Conservation (phyloP, 2,113 vertebrate genomes). For the Sardina pilchardus region DNA sequence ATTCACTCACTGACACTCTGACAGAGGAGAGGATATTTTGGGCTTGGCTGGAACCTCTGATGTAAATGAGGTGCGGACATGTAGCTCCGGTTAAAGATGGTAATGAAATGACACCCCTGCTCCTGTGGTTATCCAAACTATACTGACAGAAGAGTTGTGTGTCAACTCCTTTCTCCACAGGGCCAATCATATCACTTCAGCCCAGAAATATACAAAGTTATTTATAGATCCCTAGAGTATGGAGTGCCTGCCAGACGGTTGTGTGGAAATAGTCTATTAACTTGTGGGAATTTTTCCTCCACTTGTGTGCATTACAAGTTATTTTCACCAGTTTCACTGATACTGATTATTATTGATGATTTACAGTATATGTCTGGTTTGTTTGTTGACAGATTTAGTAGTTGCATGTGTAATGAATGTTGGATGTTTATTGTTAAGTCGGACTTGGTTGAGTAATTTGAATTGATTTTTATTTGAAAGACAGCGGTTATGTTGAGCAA, state of each 20-base stretch:
- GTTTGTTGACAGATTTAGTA: too few species aligned
- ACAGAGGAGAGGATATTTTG: neutral
- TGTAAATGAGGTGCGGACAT: slow-evolving; percentile 3
- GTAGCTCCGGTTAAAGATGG: neutral
- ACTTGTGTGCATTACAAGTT: neutral
- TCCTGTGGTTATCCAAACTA: neutral
- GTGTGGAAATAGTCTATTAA: neutral
- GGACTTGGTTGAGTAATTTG: neutral
- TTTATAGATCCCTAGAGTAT: neutral
- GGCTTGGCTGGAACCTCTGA: neutral
- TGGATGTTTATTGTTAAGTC: neutral
- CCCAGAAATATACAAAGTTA: neutral
- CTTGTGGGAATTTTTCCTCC: neutral
- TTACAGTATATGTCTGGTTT: too few species aligned
- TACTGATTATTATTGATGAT: too few species aligned
- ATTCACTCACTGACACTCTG: neutral
- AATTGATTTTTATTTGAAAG: neutral
- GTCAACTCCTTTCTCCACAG: neutral
- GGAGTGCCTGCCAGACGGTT: neutral
- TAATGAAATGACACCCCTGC: neutral
- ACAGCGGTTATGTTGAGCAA: neutral
- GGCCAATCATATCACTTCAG: neutral
- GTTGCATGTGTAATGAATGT: too few species aligned
- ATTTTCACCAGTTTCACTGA: too few species aligned
- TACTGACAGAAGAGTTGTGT: neutral